A percentile compares a stretch with the other conserved stretches of the same genome.
phyloP scores from a whole-genome alignment of 2,797 vertebrate genomes.

The Fundulus diaphanus region DNA sequence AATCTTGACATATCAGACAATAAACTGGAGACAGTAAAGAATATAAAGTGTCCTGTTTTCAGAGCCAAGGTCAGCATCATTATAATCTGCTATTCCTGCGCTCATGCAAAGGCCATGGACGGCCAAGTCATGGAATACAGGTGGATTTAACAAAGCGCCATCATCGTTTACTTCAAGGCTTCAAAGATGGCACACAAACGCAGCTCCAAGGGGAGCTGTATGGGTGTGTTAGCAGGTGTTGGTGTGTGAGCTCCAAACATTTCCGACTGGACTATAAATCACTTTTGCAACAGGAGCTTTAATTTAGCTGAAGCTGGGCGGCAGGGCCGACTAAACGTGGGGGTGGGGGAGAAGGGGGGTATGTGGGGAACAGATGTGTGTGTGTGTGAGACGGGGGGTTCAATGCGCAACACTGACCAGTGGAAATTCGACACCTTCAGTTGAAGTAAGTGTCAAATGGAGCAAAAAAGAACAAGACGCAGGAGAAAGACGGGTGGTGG shows the following conservation, averaged over 20 bases:
- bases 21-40: constrained; percentile 30
- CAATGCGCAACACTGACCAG: constrained; percentile 52
- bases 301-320: constrained; percentile 44
- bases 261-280: constrained; percentile 65
- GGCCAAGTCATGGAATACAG: constrained; percentile 53
- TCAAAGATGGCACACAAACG: constrained; percentile 47
- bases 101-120: constrained; percentile 45
- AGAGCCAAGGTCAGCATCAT: constrained; percentile 59
- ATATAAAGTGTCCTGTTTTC: constrained; percentile 61
- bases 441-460: constrained; percentile 24
- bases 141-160: constrained; percentile 48
- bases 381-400: too few species aligned
- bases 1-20: constrained; percentile 20
- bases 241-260: constrained; percentile 47
- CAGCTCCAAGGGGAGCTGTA: constrained; percentile 15
- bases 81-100: constrained; percentile 37
- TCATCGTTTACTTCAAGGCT: constrained; percentile 51
- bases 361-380: too few species aligned
- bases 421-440: constrained; percentile 49
- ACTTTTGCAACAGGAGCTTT: constrained; percentile 42
- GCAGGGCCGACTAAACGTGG: constrained; percentile 24
- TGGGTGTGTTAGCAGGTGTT: constrained; percentile 16
- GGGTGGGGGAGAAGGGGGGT: constrained; percentile 39
- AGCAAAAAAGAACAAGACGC: constrained; percentile 34
- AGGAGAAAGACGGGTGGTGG: constrained; percentile 18